Evolutionary conservation across 1,140 invertebrate species (phyloP), one percentile per base, ranked within the genome.

Genomic region (Danaus plexippus): DNA sequence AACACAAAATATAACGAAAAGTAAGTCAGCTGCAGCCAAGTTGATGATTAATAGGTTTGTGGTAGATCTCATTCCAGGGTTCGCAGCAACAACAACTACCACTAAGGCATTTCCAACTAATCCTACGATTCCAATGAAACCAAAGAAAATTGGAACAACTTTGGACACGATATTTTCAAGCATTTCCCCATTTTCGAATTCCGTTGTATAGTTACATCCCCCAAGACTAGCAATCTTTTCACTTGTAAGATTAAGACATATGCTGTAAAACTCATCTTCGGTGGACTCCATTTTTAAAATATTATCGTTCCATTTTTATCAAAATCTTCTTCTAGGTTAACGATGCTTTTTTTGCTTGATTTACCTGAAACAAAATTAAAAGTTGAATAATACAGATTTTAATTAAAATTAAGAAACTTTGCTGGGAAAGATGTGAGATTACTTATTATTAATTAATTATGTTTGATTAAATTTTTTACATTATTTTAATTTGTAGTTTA

Each of bases 1-100:
- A 32, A 98, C 96, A 87, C 97, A 99, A 83, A 98, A 97, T 47
- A 97, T 91, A 43, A 98, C 96, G 82, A 99, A 98, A 7, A 97
- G 90, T 9, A 98, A 88, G 83, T 99, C 97, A 7, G 97, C 97
- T 12, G 96, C 89, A 1, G 95, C 95, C 48, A 96, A 81, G 75
- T 96, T 96, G 57, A 95, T 94, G 59, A 98, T 98, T 4, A 98
- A 90, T 43, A 97, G 89, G 75, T 98, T 98, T 15, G 96, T 98
- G 2, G 96, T 97, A 8, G 95, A 96, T 64, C 96, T 89, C 96
- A 98, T 97, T 73, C 94, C 92, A 52, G 94, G 92, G 87, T 97
- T 97, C 3, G 92, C 92, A 9, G 92, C 91, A 0, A 96, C 94
- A 1, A 97, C 93, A 2, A 95, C 87, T n/a, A 96, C 93, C 8